A percentile compares a stretch with the other conserved stretches of the same genome.
These are phyloP conservation scores for Hymenopus coronatus DNA, from an alignment of 2,888 invertebrate genomes.

Conservation along the genomic window DNA sequence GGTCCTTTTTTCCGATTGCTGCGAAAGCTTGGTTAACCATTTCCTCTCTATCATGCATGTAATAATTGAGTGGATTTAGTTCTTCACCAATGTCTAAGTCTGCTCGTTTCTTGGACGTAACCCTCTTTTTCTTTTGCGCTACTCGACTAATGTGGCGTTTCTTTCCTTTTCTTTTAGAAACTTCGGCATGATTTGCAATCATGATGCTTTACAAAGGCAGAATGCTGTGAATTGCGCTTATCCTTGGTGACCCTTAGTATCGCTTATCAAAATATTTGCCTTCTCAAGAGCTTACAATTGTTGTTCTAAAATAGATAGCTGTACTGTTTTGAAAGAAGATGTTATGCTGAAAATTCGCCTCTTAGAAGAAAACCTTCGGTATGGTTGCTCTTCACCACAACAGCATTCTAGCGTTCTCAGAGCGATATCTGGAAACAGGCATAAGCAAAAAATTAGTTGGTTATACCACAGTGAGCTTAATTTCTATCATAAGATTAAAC, in stretches of 20 bases:
- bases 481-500: no score
- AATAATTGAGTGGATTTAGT: neutral
- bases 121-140: neutral
- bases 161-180: neutral
- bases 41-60: neutral
- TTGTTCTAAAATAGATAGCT: neutral
- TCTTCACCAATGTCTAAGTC: neutral
- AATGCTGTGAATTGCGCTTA: no score
- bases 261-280: neutral
- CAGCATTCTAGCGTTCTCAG: neutral
- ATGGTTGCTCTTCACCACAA: neutral
- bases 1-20: neutral
- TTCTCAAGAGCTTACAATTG: neutral
- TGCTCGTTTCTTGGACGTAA: neutral
- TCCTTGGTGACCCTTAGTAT: no score
- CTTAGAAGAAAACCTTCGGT: neutral
- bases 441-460: neutral
- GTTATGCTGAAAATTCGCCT: neutral
- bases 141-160: neutral
- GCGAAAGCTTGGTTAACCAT: neutral
- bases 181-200: neutral
- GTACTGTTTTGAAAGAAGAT: neutral
- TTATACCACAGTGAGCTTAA: no score
- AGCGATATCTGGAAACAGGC: neutral
- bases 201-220: no score